Evolutionary conservation across 2,113 vertebrate genomes (phyloP).

Genomic region (Pelusios castaneus): DNA sequence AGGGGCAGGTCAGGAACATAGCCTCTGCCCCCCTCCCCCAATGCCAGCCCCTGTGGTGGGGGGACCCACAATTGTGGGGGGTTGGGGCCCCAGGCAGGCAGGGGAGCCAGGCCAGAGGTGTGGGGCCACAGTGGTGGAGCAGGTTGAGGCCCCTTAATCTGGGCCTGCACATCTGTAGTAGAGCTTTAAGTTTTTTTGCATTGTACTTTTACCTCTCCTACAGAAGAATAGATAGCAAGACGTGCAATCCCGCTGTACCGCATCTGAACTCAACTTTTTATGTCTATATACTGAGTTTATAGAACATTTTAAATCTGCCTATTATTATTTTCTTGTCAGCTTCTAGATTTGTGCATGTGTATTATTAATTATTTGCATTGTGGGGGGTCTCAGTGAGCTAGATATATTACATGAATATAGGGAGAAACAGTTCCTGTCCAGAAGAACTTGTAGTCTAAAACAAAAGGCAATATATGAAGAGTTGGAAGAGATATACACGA

Average conservation of each 20-base stretch:
- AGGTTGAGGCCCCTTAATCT: too few species aligned
- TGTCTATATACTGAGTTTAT: background rate
- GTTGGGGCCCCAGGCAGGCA: too few species aligned
- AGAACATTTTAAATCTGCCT: background rate
- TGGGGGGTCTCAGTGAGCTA: background rate
- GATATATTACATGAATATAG: background rate
- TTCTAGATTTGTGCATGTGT: background rate
- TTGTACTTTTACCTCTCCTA: background rate
- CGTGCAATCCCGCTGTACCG: background rate
- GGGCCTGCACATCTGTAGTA: background rate
- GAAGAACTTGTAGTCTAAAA: background rate
- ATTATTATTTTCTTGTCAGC: background rate
- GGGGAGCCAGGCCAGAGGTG: too few species aligned
- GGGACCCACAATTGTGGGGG: too few species aligned
- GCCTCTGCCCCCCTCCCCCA: too few species aligned
- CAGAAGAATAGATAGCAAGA: background rate
- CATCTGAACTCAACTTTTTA: background rate
- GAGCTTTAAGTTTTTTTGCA: background rate
- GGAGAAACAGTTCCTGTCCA: background rate
- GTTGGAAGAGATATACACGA: background rate
- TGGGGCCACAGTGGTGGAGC: too few species aligned
- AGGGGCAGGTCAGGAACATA: too few species aligned
- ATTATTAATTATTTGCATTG: background rate
- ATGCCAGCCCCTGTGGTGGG: too few species aligned
- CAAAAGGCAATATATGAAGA: fast-evolving